phyloP scores from a whole-genome alignment of 2,113 vertebrate species.

The Peromyscus polionotus region DNA sequence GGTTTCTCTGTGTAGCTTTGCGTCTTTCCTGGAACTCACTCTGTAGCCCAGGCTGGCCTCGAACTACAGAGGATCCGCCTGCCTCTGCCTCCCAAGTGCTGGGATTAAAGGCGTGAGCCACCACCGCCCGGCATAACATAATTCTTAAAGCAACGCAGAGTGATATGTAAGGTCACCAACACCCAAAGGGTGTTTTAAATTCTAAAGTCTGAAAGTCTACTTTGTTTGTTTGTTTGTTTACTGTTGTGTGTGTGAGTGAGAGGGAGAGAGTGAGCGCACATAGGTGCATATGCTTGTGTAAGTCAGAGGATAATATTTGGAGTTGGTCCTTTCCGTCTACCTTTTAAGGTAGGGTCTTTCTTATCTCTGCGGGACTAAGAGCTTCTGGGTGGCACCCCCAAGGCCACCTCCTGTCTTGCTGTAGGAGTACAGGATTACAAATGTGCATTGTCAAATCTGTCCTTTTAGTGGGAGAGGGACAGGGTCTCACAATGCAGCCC shows the following conservation, averaged over 20 bases:
- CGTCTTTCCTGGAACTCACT: too few species aligned
- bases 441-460: neutral
- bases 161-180: neutral
- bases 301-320: neutral
- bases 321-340: neutral
- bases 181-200: neutral
- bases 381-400: neutral
- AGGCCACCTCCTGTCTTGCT: neutral
- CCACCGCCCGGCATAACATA: neutral
- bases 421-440: neutral
- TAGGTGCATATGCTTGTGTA: neutral
- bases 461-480: neutral
- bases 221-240: neutral
- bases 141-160: constrained; percentile 37
- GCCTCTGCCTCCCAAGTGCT: too few species aligned
- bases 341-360: neutral
- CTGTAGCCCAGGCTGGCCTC: too few species aligned
- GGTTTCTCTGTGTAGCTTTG: too few species aligned
- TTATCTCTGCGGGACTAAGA: neutral
- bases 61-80: too few species aligned
- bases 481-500: neutral
- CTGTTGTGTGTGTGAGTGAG: neutral
- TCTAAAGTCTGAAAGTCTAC: neutral
- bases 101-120: too few species aligned
- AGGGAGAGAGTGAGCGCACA: neutral